Conservation (phyloP, 1,140 invertebrate genomes). For the Drosophila rufa region DNA sequence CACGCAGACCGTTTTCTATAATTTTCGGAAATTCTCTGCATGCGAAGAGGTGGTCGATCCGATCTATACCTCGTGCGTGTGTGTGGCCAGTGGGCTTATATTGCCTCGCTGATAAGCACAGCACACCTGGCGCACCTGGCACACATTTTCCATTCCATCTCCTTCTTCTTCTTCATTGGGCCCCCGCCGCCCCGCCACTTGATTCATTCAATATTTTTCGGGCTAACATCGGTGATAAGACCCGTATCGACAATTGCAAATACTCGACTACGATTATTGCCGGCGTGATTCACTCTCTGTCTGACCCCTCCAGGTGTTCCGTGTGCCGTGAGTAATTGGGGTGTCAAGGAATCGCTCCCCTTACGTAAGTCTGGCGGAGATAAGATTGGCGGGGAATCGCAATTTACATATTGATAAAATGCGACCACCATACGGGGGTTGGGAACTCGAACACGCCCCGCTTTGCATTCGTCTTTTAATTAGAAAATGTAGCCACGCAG, state of each 20-base stretch:
- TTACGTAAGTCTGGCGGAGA: slow-evolving; percentile 43
- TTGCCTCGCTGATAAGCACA: slow-evolving; percentile 50
- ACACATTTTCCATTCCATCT: slow-evolving; percentile 22
- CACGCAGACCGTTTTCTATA: slow-evolving; percentile 19
- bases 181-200: background rate
- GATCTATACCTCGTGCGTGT: slow-evolving; percentile 34
- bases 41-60: slow-evolving; percentile 2
- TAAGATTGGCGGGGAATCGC: slow-evolving; percentile 48
- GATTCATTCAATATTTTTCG: slow-evolving; percentile 59
- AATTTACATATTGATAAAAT: slow-evolving; percentile 58
- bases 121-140: slow-evolving; percentile 58
- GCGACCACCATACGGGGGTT: slow-evolving; percentile 27
- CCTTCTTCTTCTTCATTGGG: background rate
- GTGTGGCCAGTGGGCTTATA: slow-evolving; percentile 19
- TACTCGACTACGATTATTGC: slow-evolving; percentile 5
- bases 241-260: slow-evolving; percentile 21
- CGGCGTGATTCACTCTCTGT: slow-evolving; percentile 45
- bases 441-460: slow-evolving; percentile 52
- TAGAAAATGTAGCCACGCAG: slow-evolving; percentile 61
- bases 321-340: slow-evolving; percentile 32
- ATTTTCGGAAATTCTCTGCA: slow-evolving; percentile 11
- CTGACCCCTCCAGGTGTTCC: slow-evolving; percentile 52
- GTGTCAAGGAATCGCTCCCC: slow-evolving; percentile 21
- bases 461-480: slow-evolving; percentile 62
- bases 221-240: slow-evolving; percentile 34